Conservation (phyloP, 1,140 invertebrate genomes). For the Choristoneura fumiferana region DNA sequence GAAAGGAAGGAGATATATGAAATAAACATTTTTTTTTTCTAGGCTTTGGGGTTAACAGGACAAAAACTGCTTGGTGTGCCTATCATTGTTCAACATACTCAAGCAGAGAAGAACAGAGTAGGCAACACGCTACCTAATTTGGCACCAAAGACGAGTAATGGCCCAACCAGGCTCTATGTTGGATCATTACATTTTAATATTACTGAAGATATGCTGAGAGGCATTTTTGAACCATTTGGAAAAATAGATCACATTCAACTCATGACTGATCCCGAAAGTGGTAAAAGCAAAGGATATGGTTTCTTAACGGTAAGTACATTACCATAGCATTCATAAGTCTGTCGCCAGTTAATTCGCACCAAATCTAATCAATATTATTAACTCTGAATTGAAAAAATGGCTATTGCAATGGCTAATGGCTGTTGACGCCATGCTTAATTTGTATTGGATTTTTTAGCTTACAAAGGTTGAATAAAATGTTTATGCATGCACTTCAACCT, state of each 20-base stretch:
- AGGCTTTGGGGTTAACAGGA: conserved; percentile 88
- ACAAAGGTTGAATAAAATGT: too few relatives aligned
- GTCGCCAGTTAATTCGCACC: too few relatives aligned
- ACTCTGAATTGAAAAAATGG: too few relatives aligned
- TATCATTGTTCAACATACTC: conserved; percentile 98
- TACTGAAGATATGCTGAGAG: conserved; percentile 98
- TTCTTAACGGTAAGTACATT: conserved; percentile 96
- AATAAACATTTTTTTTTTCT: too few relatives aligned
- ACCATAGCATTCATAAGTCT: too few relatives aligned
- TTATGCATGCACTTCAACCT: too few relatives aligned
- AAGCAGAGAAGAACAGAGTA: conserved; percentile 98
- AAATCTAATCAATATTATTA: too few relatives aligned
- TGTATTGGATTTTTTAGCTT: too few relatives aligned
- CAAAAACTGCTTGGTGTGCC: conserved; percentile 98
- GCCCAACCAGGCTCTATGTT: conserved; percentile 98
- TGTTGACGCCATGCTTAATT: too few relatives aligned
- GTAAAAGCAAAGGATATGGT: conserved; percentile 97
- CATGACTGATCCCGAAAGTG: conserved; percentile 96
- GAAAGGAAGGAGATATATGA: too few relatives aligned
- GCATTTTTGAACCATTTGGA: conserved; percentile 99
- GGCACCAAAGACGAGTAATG: conserved; percentile 89
- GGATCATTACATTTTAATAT: conserved; percentile 99
- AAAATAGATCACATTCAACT: conserved; percentile 98
- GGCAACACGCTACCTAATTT: conserved; percentile 91
- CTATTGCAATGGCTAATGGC: too few relatives aligned